Evolutionary conservation across 1,140 invertebrate genomes (phyloP), one percentile per base, ranked within the genome.

Genomic region (Alviniconcha marisindica): DNA sequence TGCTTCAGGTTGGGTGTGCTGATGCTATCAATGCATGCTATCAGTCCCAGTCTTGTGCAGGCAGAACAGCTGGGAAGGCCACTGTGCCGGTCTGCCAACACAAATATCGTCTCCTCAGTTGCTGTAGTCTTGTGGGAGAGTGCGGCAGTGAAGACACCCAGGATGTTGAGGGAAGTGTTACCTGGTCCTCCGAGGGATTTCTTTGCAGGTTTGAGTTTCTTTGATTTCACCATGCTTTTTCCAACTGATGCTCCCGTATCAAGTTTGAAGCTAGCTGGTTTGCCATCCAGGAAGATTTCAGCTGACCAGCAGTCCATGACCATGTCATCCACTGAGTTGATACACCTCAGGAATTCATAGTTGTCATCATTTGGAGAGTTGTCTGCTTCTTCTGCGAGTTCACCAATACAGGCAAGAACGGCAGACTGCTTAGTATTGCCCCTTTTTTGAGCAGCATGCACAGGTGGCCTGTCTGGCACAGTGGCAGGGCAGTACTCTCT

Each of bases 161-260:
- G 56, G 14, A 71, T 33, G 4, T 28, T 38, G 66, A 71, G 66
- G 10, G 7, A 3, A 18, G 66, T 71, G 33, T 71, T 71, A 10
- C 66, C 66, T 71, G 66, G 2, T 36, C 66, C 66, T 36, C n/a
- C 10, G 14, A 71, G 66, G 10, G 14, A 33, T 71, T 71, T 71
- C n/a, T 15, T 38, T 15, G 66, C 33, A 10, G 33, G 0, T 10
- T 36, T 33, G 10, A 71, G 12, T 24, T 71, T 71, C 28, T 40
- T 10, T 14, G 38, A 36, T 36, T 38, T 12, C 14, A 33, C 31
- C 14, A 28, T 36, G 12, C 10, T 36, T 1, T 71, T 33, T 15
- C 33, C 66, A 15, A 71, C 66, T 71, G 66, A 71, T n/a, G 60
- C 60, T 31, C 60, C 60, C 5, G 10, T 63, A 24, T 63, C 60